Evolutionary conservation across 2,113 vertebrate species (phyloP), one percentile per base, ranked within the genome.

Genomic region (Amblyopsis rosae): DNA sequence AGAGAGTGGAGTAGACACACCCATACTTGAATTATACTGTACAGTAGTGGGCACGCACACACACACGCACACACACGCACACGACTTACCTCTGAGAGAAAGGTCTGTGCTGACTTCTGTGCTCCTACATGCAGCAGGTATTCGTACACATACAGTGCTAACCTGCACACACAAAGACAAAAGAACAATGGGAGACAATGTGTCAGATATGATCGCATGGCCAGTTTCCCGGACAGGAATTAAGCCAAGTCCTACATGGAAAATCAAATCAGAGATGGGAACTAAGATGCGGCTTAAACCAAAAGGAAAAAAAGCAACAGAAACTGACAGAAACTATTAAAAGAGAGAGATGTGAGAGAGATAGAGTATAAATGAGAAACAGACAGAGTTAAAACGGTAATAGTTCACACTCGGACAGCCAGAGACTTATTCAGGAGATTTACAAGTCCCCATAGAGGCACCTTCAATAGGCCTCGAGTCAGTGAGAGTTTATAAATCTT

Each of bases 71-170:
- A 11, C 15, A 26, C 54, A 10, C 15, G 12, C 55, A 12, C 55
- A 57, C 57, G 68, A 91, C 96, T 87, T 93, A 99, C 96, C 96
- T 99, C 97, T 88, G 97, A 99, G 73, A 99, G 94, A 90, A 99
- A 99, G 1, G 97, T 99, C 91, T 99, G 97, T 81, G 97, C 97
- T 41, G 97, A 98, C 93, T 99, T 99, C 94, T 99, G 96, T 68
- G 97, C 97, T 92, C 97, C 97, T 87, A 98, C 96, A 93, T 99
- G 97, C 89, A 99, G 96, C 92, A 99, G 94, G 90, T 99, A 99
- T 86, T 99, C 97, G 77, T 99, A 99, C 78, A 99, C 96, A 17
- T 99, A 98, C 75, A 99, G 95, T 73, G 97, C 97, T 96, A 99
- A 94, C 91, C 97, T 99, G 92, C 50, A 77, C 59, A 65, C 5